These are phyloP conservation scores for Polyodon spathula DNA, from an alignment of 2,113 vertebrate species.

Conservation along the genomic window DNA sequence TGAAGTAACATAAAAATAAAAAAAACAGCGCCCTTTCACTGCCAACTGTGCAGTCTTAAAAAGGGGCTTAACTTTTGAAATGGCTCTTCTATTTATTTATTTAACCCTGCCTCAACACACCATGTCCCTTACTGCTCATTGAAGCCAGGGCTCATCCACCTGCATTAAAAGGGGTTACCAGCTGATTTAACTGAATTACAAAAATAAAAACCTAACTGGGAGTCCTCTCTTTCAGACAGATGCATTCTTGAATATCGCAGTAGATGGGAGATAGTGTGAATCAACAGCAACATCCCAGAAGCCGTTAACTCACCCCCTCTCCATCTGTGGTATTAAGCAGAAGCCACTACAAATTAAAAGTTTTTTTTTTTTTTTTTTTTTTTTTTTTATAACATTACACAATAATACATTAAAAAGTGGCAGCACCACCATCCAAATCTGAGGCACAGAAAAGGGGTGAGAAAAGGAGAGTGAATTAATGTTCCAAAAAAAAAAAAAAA, in stretches of 20 bases:
- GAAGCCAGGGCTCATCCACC: neutral
- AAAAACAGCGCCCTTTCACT: neutral
- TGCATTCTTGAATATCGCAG: neutral
- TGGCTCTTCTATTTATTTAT: neutral
- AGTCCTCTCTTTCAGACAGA: conserved; percentile 20
- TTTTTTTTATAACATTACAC: no score
- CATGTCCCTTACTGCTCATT: neutral
- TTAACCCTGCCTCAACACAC: neutral
- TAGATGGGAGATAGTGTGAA: no score
- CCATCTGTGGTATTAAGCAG: neutral
- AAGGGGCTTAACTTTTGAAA: neutral
- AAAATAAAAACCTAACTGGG: conserved; percentile 38
- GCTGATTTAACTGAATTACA: neutral
- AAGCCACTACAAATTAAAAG: conserved; percentile 51
- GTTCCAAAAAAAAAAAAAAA: conserved; percentile 33
- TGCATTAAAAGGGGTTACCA: neutral
- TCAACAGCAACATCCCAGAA: no score
- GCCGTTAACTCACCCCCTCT: conserved; percentile 18
- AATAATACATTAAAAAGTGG: no score
- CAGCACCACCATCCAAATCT: conserved; percentile 56
- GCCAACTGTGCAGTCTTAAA: neutral
- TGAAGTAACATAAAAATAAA: neutral
- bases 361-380: conserved; percentile 33
- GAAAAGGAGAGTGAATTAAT: conserved; percentile 32
- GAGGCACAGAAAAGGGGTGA: conserved; percentile 38